Base-by-base conservation (phyloP, 2,797 vertebrate species). In the Pseudomugil tenellus region DNA sequence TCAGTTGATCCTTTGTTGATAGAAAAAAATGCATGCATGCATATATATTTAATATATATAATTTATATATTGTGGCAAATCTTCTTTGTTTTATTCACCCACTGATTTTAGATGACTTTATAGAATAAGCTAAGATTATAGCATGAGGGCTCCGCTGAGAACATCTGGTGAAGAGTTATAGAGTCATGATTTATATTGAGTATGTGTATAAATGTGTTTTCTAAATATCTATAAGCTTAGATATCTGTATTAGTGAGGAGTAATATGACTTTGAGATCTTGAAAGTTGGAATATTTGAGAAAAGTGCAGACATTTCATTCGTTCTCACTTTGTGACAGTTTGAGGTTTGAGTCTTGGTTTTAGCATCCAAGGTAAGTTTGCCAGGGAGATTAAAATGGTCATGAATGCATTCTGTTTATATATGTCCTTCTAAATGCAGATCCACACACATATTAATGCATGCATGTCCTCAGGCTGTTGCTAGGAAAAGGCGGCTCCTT, bases 111-210 rank as follows among this genome's bases (percentile, higher is more conserved):
- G 34, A 66, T 32, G 37, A 63, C 49, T 72, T 55, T 74, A 70
- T 67, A 62, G 70, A 76, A 31, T 63, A 76, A 79, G 78, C 63
- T 68, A 63, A 60, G 25, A 49, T 58, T 8, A 13, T 37, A 63
- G 79, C 87, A 77, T 0, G 51, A 74, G 70, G 85, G 64, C 70
- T 75, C 59, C 0, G 10, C 70, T 74, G 56, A 67, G 62, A 86
- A 76, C 73, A 87, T 84, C 77, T 87, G 87, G 72, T 31, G n/a
- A 73, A 72, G 66, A 66, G 58, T 62, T 61, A 19, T 63, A 70
- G 72, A 78, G 17, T 51, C 31, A 1, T 51, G 48, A 67, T 64
- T 53, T 43, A 29, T 16, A 9, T 53, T 7, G n/a, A 4, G 19
- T 60, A 25, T 37, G 21, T 32, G 48, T 17, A 12, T 48, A 6